phyloP scores from a whole-genome alignment of 2,113 vertebrate species.

The Centropus bengalensis region DNA sequence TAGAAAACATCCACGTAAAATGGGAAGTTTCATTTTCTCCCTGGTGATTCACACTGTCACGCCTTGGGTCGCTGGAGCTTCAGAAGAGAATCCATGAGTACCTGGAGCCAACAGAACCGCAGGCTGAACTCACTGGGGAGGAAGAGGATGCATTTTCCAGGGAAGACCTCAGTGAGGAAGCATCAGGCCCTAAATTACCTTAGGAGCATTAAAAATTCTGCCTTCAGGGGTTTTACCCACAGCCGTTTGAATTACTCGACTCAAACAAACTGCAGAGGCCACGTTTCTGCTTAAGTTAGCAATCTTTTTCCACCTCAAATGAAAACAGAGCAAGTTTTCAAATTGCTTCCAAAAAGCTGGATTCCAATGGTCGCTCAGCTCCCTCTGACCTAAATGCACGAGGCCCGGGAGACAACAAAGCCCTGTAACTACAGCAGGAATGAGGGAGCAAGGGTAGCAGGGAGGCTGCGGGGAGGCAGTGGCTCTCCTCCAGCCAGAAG shows the following conservation, averaged over 20 bases:
- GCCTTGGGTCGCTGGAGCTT: neutral
- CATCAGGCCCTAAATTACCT: neutral
- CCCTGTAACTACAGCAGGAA: neutral
- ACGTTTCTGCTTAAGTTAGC: neutral
- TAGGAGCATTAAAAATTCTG: neutral
- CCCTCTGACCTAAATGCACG: neutral
- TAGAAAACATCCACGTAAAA: slow-evolving; percentile 5
- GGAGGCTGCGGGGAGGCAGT: neutral
- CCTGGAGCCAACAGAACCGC: neutral
- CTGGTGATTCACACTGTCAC: neutral
- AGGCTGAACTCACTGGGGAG: neutral
- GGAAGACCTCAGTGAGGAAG: neutral
- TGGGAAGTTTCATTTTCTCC: neutral
- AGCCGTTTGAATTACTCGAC: neutral
- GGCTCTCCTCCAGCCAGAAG: fast-evolving
- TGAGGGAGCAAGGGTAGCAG: neutral
- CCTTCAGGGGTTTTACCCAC: neutral
- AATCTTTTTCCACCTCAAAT: neutral
- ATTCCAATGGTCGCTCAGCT: neutral
- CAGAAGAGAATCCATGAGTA: neutral
- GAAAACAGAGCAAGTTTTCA: neutral
- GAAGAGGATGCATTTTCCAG: neutral
- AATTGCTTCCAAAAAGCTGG: neutral
- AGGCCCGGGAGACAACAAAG: neutral
- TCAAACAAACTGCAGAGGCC: neutral